Conservation (phyloP, 37 sponge, comb jelly and placozoan genomes). For the Ephydatia muelleri region DNA sequence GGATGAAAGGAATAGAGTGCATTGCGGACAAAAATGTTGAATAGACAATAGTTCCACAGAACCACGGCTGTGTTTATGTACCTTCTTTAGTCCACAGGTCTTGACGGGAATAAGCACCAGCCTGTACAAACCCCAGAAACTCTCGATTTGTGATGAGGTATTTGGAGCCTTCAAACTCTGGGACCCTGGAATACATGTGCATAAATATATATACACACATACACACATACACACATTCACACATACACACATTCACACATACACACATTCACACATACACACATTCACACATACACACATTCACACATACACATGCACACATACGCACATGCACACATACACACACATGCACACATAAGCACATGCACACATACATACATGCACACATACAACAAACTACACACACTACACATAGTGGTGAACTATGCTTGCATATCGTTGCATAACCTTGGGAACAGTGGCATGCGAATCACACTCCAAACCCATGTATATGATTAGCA, state of each 20-base stretch:
- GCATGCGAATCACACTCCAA: background rate
- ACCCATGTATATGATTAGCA: background rate
- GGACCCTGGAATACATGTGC: slow-evolving; percentile 46
- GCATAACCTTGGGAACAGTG: background rate
- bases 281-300: too few relatives aligned
- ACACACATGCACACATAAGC: too few relatives aligned
- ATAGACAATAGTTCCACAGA: background rate
- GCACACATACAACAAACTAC: too few relatives aligned
- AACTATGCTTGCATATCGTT: background rate
- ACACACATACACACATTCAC: background rate
- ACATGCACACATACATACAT: too few relatives aligned
- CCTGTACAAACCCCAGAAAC: slow-evolving; percentile 81
- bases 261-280: too few relatives aligned
- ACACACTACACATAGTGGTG: too few relatives aligned
- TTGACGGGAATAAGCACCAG: slow-evolving; percentile 66
- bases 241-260: slow-evolving; percentile 15
- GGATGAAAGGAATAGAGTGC: too few relatives aligned
- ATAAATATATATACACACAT: slow-evolving; percentile 4
- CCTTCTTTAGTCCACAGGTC: slow-evolving; percentile 92
- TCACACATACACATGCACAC: too few relatives aligned
- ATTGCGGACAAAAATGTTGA: background rate
- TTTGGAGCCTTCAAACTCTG: slow-evolving; percentile 78
- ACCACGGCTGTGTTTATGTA: background rate
- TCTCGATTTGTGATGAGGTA: slow-evolving; percentile 80
- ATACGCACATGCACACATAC: background rate